A percentile compares a stretch with the other conserved stretches of the same genome.
These are phyloP conservation scores for Palythoa grandiflora DNA, from an alignment of 92 coral and sea anemone species.

Conservation along the genomic window DNA sequence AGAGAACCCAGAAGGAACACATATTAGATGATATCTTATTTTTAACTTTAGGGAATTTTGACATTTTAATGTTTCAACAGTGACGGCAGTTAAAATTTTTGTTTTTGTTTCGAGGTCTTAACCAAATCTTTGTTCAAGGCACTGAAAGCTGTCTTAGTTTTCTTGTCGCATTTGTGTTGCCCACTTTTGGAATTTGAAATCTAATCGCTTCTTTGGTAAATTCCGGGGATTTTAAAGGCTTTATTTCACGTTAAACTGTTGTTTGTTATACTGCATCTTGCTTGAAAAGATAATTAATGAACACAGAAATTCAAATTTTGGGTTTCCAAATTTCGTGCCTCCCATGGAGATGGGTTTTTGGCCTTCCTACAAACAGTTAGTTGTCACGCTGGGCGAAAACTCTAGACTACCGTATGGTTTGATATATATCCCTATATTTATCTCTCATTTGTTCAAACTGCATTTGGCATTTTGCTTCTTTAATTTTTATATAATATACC, in stretches of 20 bases:
- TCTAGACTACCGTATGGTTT: background rate
- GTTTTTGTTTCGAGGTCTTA: background rate
- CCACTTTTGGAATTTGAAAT: background rate
- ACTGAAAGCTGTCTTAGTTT: background rate
- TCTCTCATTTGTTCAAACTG: background rate
- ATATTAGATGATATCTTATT: background rate
- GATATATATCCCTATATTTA: background rate
- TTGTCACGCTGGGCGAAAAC: slow-evolving; percentile 31
- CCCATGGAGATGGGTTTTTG: background rate
- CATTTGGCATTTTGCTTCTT: slow-evolving; percentile 6
- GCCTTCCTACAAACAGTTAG: slow-evolving; percentile 1
- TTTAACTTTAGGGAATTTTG: background rate
- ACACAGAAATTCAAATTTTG: background rate
- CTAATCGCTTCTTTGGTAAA: background rate
- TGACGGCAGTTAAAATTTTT: background rate
- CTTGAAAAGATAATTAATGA: background rate
- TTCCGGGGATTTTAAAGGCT: background rate
- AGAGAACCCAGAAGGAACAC: background rate
- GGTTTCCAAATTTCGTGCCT: slow-evolving; percentile 25
- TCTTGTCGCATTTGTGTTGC: background rate
- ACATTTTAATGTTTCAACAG: background rate
- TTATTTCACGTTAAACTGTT: background rate
- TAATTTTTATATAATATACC: background rate
- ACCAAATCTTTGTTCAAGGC: background rate
- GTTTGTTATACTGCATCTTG: background rate